phyloP scores from a whole-genome alignment of 1,140 invertebrate species.

The Diorhabda sublineata region DNA sequence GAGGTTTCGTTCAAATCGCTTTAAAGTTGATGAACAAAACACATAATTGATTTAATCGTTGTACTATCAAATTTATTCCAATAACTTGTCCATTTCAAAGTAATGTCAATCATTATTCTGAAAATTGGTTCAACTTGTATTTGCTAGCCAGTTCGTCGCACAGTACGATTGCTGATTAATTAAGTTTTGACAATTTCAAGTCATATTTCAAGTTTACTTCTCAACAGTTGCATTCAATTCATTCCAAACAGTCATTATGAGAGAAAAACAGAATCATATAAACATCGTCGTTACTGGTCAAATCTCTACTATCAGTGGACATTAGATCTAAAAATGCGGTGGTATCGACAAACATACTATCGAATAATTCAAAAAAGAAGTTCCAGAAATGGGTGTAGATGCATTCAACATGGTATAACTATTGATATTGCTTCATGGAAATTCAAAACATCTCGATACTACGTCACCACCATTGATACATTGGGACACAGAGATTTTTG shows the following conservation, averaged over 20 bases:
- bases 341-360: slow-evolving; percentile 99
- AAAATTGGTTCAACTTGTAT: no score
- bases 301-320: slow-evolving; percentile 97
- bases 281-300: slow-evolving; percentile 99
- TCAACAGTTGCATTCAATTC: slow-evolving; percentile 39
- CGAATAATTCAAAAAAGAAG: slow-evolving; percentile 99
- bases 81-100: no score
- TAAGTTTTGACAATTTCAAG: slow-evolving; percentile 33
- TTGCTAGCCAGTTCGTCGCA: slow-evolving; percentile 44
- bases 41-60: no score
- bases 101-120: no score
- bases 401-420: slow-evolving; percentile 97
- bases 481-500: slow-evolving; percentile 96
- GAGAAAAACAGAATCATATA: slow-evolving; percentile 96
- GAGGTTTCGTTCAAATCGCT: no score
- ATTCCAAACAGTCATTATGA: slow-evolving; percentile 59
- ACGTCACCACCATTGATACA: slow-evolving; percentile 93
- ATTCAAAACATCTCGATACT: slow-evolving; percentile 89
- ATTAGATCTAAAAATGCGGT: slow-evolving; percentile 99
- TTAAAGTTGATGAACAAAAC: no score
- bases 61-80: no score
- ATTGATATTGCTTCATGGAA: slow-evolving; percentile 96
- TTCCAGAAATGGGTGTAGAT: slow-evolving; percentile 94
- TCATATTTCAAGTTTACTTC: slow-evolving; percentile 35
- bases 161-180: slow-evolving; percentile 41